Base-by-base conservation (phyloP, 2,888 invertebrate genomes). In the Ecliptopera silaceata region DNA sequence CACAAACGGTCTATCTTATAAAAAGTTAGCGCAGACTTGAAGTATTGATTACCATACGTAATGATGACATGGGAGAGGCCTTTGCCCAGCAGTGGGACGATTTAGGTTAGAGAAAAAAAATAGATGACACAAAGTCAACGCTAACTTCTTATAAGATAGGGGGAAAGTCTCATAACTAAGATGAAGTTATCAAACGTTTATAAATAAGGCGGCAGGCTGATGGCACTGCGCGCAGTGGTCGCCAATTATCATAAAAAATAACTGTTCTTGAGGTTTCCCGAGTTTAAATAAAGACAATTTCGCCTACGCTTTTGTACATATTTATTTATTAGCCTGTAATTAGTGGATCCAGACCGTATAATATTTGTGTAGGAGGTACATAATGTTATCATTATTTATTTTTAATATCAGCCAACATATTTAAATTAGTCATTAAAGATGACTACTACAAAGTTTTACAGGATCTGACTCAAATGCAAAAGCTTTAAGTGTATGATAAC, bases 231-330 rank as follows among this genome's bases (percentile, higher is more conserved):
- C 39, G 32, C 44, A 11, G 71, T 71, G 76, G 68, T 69, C 77
- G 73, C 76, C 77, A 74, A 80, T 77, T 72, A 80, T 72, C 72
- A 71, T 75, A 71, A 74, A n/a, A 74, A 80, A 75, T 72, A 78
- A 75, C 76, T 73, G 74, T 77, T 80, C 65, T 29, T 17, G 18
- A n/a, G 36, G 15, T 34, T 22, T 22, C 13, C 32, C 32, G 46
- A 5, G 20, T 46, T 46, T 36, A 17, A 29, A 45, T 32, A 26
- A 32, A 22, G 46, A 68, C 71, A 67, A 58, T 58, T 44, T 58
- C 57, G 31, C 29, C 47, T 50, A 34, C 36, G 50, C 61, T 11
- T 15, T 31, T 11, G 10, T 43, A 36, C 15, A 36, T 15, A 36
- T 36, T 15, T 36, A 36, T 36, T 36, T 36, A 36, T 15, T 36